Evolutionary conservation across 2,797 vertebrate genomes (phyloP), one percentile per base, ranked within the genome.

Genomic region (Allobates femoralis): DNA sequence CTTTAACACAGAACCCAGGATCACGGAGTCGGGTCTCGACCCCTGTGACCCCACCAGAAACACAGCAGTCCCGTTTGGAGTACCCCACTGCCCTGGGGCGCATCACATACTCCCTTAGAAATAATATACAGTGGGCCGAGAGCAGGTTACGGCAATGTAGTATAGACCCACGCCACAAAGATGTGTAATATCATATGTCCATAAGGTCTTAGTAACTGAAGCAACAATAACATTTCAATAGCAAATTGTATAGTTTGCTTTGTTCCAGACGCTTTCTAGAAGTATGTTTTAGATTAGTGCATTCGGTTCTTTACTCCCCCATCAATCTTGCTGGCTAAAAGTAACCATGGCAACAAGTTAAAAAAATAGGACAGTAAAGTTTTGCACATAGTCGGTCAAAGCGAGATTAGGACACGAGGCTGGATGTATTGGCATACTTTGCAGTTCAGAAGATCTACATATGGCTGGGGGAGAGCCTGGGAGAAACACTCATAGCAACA

Each of bases 311-410:
- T 41, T 53, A 74, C 66, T 41, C 56, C 81, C 69, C 81, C 76
- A 76, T 88, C 86, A 67, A 51, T 88, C 69, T 85, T 74, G 50
- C 86, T 79, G 32, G 73, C 62, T 81, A 79, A 75, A 26, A 32
- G 82, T 88, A 81, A 88, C 82, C 82, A 88, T 88, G 82, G 81
- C 86, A 85, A 88, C 86, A 37, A 32, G 30, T 71, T 60, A 60
- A 74, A 88, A 87, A 88, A 85, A 84, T 88, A 81, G 86, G 86
- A 74, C 86, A 88, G 56, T 81, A 73, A 80, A 84, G 82, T 88
- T 87, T 85, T 81, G 60, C 50, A 78, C 73, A 87, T 87, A 87
- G 75, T 84, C 77, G 79, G 76, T 56, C 55, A 79, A 85, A 81
- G 82, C 82, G 58, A 81, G 77, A 84, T 84, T 84, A 87, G 55